Evolutionary conservation across 2,113 vertebrate genomes (phyloP), one percentile per base, ranked within the genome.

Genomic region (Catharus minimus): DNA sequence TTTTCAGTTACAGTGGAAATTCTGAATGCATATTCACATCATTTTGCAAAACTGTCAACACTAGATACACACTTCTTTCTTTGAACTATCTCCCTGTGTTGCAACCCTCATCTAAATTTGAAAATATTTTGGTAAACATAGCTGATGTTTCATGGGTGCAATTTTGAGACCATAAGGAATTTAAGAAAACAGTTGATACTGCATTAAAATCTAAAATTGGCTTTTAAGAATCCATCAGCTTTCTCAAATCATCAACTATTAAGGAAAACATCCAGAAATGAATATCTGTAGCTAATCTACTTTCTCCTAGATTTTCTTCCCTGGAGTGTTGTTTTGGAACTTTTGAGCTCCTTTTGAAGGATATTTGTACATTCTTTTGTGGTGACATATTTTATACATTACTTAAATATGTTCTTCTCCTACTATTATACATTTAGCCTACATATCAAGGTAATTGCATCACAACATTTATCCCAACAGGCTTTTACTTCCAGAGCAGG

Each of bases 71-170:
- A 5, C 83, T 88, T 91, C 86, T 88, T 88, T 57, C 85, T 78
- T 67, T 91, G 72, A 94, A 94, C 83, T 86, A 92, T 88, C 72
- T 90, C 76, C 79, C 64, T 74, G 82, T 72, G 79, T 82, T 92
- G 86, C 53, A 92, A 89, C 90, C 86, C 88, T 66, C 68, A 83
- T 77, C 82, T 94, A 94, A 88, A 94, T 78, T 75, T 86, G 92
- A 96, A 96, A 94, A 92, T 94, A 96, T 92, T 94, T 89, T 94
- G 68, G 90, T 96, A 94, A 95, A 92, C 82, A 91, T 91, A 94
- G 86, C 20, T 95, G 85, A 91, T 71, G 79, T 92, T 95, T 92
- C 92, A 94, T 73, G 92, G 43, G 72, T 89, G 79, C 46, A 79
- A 95, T 80, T 85, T 75, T 80, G 62, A 95, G 82, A 88, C 60